These are phyloP conservation scores for Leptopilina boulardi DNA, from an alignment of 1,140 invertebrate species.

Conservation along the genomic window DNA sequence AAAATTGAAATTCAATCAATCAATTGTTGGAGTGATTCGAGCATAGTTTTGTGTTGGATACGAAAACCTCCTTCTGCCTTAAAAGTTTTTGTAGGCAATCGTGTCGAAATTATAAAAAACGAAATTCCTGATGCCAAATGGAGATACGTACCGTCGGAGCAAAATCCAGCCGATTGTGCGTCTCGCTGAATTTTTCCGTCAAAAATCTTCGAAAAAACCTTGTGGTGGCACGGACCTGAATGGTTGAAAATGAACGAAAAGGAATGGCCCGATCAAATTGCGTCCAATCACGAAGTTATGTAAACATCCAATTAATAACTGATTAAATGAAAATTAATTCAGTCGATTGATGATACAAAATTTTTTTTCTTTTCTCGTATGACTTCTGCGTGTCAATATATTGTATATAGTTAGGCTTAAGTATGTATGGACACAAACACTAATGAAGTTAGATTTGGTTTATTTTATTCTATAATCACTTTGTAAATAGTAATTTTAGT, in stretches of 20 bases:
- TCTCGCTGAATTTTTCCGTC: constrained; percentile 50
- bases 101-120: constrained; percentile 48
- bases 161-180: constrained; percentile 61
- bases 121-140: constrained; percentile 40
- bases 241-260: constrained; percentile 13
- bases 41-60: constrained; percentile 55
- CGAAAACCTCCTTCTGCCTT: constrained; percentile 45
- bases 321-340: neutral
- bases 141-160: constrained; percentile 44
- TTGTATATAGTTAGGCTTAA: too few species aligned
- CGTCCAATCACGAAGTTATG: constrained; percentile 11
- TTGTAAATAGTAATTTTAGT: too few species aligned
- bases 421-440: too few species aligned
- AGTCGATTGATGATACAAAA: neutral
- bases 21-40: constrained; percentile 57
- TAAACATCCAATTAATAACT: neutral
- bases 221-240: constrained; percentile 46
- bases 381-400: too few species aligned
- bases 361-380: too few species aligned
- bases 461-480: too few species aligned
- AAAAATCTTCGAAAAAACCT: neutral
- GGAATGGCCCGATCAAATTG: neutral
- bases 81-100: constrained; percentile 56
- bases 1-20: constrained; percentile 32
- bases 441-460: too few species aligned